Evolutionary conservation across 2,797 vertebrate species (phyloP).

Genomic region (Lithobates sylvaticus): DNA sequence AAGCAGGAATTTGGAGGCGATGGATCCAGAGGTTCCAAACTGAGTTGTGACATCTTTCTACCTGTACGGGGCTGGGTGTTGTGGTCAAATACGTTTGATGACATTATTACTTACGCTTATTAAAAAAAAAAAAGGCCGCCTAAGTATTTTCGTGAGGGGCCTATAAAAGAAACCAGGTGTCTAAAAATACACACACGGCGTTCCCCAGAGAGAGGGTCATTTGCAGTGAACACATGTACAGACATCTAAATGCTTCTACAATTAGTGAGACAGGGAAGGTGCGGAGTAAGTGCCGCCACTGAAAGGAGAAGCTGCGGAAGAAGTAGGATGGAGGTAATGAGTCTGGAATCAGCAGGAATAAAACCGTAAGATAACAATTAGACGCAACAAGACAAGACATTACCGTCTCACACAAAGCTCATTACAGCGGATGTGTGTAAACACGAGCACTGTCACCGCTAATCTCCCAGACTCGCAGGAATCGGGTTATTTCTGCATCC

Average conservation of each 20-base stretch:
- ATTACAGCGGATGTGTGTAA: constrained; percentile 9
- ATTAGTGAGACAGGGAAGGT: constrained; percentile 8
- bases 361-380: constrained; percentile 26
- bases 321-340: constrained; percentile 35
- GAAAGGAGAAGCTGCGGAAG: not conserved
- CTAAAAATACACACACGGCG: no score
- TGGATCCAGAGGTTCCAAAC: no score
- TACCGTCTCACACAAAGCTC: constrained; percentile 24
- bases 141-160: no score
- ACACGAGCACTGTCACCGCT: not conserved
- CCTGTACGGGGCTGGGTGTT: no score
- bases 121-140: no score
- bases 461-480: not conserved
- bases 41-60: no score
- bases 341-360: constrained; percentile 32
- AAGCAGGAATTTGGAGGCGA: no score
- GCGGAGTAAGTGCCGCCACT: not conserved
- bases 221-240: not conserved
- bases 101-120: no score
- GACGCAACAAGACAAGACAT: constrained; percentile 31
- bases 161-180: no score
- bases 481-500: not conserved
- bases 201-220: not conserved
- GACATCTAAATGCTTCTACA: not conserved
- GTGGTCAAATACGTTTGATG: no score